Evolutionary conservation across 2,888 invertebrate genomes (phyloP).

Genomic region (Gasteruption jaculator): DNA sequence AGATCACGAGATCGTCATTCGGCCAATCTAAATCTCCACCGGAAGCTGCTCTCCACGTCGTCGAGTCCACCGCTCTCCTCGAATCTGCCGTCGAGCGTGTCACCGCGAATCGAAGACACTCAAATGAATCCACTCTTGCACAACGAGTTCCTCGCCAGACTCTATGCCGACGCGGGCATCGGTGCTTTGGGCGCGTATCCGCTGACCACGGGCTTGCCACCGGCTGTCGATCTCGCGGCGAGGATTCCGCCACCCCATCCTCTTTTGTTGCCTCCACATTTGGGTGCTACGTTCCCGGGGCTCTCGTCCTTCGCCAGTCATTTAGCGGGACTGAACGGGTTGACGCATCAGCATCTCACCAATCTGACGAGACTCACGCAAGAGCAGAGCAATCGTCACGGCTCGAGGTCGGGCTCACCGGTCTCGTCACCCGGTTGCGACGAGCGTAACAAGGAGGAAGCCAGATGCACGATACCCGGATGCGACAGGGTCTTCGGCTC

Average conservation of each 20-base stretch:
- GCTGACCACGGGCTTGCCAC: slow-evolving; percentile 47
- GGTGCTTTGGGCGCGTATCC: slow-evolving; percentile 49
- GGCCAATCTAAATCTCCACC: slow-evolving; percentile 84
- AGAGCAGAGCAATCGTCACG: slow-evolving; percentile 36
- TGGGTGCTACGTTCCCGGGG: slow-evolving; percentile 57
- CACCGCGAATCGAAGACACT: slow-evolving; percentile 54
- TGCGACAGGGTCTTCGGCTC: slow-evolving; percentile 77
- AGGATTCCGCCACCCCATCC: slow-evolving; percentile 57
- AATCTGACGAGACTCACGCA: slow-evolving; percentile 38
- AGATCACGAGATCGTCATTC: slow-evolving; percentile 89
- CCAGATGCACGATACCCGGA: slow-evolving; percentile 70
- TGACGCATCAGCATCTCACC: slow-evolving; percentile 49
- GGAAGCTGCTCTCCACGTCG: slow-evolving; percentile 77
- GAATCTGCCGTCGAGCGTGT: slow-evolving; percentile 55
- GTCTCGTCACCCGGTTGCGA: slow-evolving; percentile 30
- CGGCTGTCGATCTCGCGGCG: slow-evolving; percentile 40
- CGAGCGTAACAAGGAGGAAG: slow-evolving; percentile 58
- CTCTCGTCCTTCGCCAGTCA: slow-evolving; percentile 50
- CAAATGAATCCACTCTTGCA: slow-evolving; percentile 60
- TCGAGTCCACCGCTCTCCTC: slow-evolving; percentile 54
- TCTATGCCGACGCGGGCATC: slow-evolving; percentile 65
- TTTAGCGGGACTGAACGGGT: slow-evolving; percentile 48
- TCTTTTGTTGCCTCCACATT: slow-evolving; percentile 59
- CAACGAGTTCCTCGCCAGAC: slow-evolving; percentile 73
- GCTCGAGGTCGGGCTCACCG: slow-evolving; percentile 34